phyloP scores from a whole-genome alignment of 2,888 invertebrate species.

The Tillus elongatus region DNA sequence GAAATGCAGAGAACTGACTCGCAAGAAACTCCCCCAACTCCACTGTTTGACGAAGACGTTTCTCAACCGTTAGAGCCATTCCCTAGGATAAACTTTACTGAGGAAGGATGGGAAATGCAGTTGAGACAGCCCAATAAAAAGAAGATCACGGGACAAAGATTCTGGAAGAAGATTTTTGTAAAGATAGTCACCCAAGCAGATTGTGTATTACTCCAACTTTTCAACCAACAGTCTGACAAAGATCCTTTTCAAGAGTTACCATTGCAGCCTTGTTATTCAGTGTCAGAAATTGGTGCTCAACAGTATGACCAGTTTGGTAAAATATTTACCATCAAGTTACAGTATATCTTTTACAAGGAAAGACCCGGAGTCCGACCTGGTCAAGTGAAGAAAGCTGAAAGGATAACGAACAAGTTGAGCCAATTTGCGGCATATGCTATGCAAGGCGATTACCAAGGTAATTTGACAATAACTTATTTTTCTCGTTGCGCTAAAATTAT shows the following conservation, averaged over 20 bases:
- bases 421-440: constrained; percentile 92
- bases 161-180: constrained; percentile 96
- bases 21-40: constrained; percentile 82
- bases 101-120: constrained; percentile 94
- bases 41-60: constrained; percentile 87
- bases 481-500: too few relatives aligned
- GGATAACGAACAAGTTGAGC: constrained; percentile 81
- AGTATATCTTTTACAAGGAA: constrained; percentile 97
- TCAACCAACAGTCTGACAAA: constrained; percentile 71
- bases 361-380: constrained; percentile 92
- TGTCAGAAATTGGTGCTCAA: constrained; percentile 90
- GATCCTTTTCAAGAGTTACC: constrained; percentile 94
- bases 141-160: constrained; percentile 85
- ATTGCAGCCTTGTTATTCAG: constrained; percentile 87
- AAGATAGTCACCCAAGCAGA: constrained; percentile 70
- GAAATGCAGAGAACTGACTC: constrained; percentile 48
- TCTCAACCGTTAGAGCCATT: constrained; percentile 88
- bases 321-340: constrained; percentile 94
- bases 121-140: constrained; percentile 92
- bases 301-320: constrained; percentile 99
- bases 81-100: constrained; percentile 65
- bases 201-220: constrained; percentile 77
- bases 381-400: constrained; percentile 87
- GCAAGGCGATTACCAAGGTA: constrained; percentile 80
- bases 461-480: not conserved